phyloP scores from a whole-genome alignment of 2,797 vertebrate genomes.

The Thalassophryne amazonica region DNA sequence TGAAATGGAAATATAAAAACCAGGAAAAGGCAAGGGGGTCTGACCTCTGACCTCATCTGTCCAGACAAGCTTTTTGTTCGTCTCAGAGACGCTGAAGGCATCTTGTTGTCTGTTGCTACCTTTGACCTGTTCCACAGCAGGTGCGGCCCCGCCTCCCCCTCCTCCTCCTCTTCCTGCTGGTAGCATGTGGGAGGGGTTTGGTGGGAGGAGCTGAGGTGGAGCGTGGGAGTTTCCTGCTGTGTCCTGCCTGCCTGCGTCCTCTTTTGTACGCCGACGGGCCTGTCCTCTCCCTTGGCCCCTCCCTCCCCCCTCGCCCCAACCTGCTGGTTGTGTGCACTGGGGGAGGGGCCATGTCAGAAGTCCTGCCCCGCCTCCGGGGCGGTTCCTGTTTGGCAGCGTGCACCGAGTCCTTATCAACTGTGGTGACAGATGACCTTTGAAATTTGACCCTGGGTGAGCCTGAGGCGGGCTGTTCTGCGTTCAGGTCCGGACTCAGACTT shows the following conservation, averaged over 20 bases:
- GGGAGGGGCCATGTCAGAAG: neutral
- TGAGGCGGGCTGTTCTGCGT: slow-evolving; percentile 58
- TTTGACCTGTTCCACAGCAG: neutral
- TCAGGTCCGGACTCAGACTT: slow-evolving; percentile 81
- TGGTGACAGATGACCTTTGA: slow-evolving; percentile 37
- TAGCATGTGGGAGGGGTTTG: neutral
- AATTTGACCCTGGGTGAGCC: slow-evolving; percentile 35
- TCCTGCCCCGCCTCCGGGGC: slow-evolving; percentile 6
- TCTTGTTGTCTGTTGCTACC: slow-evolving; percentile 17
- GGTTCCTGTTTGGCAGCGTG: slow-evolving; percentile 12
- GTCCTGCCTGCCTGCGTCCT: slow-evolving; percentile 16
- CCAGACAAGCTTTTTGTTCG: too few species aligned
- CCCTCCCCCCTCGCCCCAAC: slow-evolving; percentile 12
- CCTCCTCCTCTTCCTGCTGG: slow-evolving; percentile 15
- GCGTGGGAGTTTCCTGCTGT: slow-evolving; percentile 25
- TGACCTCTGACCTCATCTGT: too few species aligned
- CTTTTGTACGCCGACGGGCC: neutral
- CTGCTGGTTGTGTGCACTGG: slow-evolving; percentile 9
- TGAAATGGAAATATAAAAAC: too few species aligned
- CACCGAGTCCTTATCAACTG: slow-evolving; percentile 37
- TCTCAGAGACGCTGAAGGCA: too few species aligned
- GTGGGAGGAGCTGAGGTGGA: slow-evolving; percentile 2
- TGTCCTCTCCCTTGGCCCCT: slow-evolving; percentile 7
- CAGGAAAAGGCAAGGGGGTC: too few species aligned
- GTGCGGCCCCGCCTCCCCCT: slow-evolving; percentile 21